Percentiles rank a stretch among this genome's conserved stretches.
phyloP scores from a whole-genome alignment of 2,113 vertebrate genomes.

The Podarcis raffonei region DNA sequence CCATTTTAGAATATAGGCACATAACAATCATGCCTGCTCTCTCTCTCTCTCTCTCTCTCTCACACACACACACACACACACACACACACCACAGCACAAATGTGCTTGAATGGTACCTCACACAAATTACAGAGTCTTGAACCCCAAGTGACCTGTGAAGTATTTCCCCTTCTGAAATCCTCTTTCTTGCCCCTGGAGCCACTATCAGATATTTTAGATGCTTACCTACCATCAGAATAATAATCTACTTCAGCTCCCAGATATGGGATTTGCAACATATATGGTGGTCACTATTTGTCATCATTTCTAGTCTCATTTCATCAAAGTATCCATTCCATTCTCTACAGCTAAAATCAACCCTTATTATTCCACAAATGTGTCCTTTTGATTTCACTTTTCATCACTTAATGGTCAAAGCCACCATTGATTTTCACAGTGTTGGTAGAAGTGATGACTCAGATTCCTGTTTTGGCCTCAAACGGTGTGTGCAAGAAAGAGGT shows the following conservation, averaged over 20 bases:
- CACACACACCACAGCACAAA: background rate
- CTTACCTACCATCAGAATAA: background rate
- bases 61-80: background rate
- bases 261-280: background rate
- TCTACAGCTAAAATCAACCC: slow-evolving; percentile 11
- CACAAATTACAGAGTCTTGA: background rate
- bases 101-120: background rate
- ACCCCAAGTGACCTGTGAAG: background rate
- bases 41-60: background rate
- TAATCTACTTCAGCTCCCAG: background rate
- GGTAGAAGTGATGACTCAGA: background rate
- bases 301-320: background rate
- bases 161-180: slow-evolving; percentile 3
- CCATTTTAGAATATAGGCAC: background rate
- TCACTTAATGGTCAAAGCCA: slow-evolving; percentile 6
- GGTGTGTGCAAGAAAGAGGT: background rate
- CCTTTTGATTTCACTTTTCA: background rate
- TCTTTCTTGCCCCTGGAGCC: slow-evolving; percentile 9
- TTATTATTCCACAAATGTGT: slow-evolving; percentile 2
- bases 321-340: slow-evolving; percentile 42
- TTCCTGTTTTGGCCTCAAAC: background rate
- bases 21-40: background rate
- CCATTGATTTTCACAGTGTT: background rate
- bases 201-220: slow-evolving; percentile 30
- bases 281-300: background rate